Percentiles rank a stretch among this genome's conserved stretches.
Evolutionary conservation across 2,797 vertebrate genomes (phyloP).

Genomic region (Garrulus glandarius): DNA sequence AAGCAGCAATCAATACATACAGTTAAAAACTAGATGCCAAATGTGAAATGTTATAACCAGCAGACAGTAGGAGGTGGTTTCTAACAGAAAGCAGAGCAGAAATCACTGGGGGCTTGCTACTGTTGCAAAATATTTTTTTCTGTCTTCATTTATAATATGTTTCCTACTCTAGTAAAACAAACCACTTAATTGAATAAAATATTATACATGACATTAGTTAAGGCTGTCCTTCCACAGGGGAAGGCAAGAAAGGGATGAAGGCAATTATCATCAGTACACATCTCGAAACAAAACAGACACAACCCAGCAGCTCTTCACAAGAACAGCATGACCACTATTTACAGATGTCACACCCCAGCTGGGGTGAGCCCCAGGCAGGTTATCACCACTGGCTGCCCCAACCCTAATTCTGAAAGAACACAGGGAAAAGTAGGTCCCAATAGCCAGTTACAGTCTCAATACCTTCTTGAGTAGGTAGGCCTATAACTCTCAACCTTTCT

Average conservation of each 20-base stretch:
- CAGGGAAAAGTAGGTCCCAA: background rate
- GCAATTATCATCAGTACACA: background rate
- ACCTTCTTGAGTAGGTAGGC: background rate
- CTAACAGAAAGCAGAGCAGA: background rate
- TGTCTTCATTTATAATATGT: background rate
- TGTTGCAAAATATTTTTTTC: background rate
- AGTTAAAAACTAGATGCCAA: background rate
- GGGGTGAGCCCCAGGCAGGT: background rate
- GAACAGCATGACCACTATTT: background rate
- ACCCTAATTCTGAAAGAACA: background rate
- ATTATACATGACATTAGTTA: background rate
- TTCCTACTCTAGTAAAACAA: background rate
- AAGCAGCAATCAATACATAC: background rate
- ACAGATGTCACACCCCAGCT: background rate
- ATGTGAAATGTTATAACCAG: background rate
- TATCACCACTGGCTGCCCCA: background rate
- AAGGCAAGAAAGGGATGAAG: background rate
- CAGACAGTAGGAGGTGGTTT: background rate
- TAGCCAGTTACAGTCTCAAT: background rate
- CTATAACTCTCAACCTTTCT: background rate
- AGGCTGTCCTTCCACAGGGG: background rate
- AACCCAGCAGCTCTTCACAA: background rate
- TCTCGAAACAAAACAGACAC: background rate
- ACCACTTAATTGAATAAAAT: background rate
- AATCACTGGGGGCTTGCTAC: background rate